These are phyloP conservation scores for Watsonalla cultraria DNA, from an alignment of 2,888 invertebrate species.

Conservation along the genomic window DNA sequence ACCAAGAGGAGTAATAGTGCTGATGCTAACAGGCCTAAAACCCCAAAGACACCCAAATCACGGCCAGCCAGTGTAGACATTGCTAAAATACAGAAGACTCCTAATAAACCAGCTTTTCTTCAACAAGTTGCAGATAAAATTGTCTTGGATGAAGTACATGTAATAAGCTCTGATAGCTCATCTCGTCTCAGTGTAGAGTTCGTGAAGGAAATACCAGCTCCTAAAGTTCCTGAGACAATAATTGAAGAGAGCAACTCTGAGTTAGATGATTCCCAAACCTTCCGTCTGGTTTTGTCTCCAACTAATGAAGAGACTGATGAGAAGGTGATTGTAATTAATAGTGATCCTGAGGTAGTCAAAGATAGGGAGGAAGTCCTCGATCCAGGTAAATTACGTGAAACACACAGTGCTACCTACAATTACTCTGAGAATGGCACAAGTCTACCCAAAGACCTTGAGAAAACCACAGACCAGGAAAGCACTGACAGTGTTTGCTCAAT, in stretches of 20 bases:
- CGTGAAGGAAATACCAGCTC: conserved; percentile 41
- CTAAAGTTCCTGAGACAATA: conserved; percentile 46
- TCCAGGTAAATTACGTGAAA: conserved; percentile 36
- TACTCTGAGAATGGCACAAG: conserved; percentile 9
- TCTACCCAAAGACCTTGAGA: conserved; percentile 45
- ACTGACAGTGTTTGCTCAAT: conserved; percentile 62
- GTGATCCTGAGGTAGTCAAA: conserved; percentile 50
- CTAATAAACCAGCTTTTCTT: conserved; percentile 8
- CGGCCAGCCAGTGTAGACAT: conserved; percentile 62
- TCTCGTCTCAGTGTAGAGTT: conserved; percentile 49
- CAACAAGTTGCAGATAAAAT: conserved; percentile 31
- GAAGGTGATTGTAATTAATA: conserved; percentile 34
- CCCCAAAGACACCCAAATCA: conserved; percentile 57
- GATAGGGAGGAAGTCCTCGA: conserved; percentile 45
- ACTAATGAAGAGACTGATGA: conserved; percentile 34
- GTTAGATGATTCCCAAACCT: conserved; percentile 63
- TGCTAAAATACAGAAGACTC: conserved; percentile 45
- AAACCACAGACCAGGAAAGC: conserved; percentile 64
- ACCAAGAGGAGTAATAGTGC: conserved; percentile 62
- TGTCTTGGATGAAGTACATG: conserved; percentile 19
- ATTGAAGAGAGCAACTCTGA: conserved; percentile 46
- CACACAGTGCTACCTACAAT: conserved; percentile 38
- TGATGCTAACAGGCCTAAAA: conserved; percentile 47
- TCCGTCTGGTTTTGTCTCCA: conserved; percentile 59
- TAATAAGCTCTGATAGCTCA: conserved; percentile 29